These are phyloP conservation scores for Scaptomyza flava DNA, from an alignment of 2,888 invertebrate genomes.

Conservation along the genomic window DNA sequence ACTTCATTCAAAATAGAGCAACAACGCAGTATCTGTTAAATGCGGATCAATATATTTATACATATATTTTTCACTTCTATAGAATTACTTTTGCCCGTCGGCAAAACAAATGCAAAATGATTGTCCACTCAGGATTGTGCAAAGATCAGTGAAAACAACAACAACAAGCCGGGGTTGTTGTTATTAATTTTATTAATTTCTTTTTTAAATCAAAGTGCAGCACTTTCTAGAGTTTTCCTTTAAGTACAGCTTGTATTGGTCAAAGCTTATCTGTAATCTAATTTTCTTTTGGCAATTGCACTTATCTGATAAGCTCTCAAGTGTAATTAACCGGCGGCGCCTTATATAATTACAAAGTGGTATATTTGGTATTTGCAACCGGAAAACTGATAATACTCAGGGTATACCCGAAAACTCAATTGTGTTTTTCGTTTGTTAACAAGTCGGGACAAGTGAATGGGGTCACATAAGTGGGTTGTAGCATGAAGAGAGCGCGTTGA, in stretches of 20 bases:
- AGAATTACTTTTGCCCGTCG: constrained; percentile 27
- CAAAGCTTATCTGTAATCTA: constrained; percentile 7
- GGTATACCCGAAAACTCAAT: constrained; percentile 5
- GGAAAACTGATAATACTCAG: constrained; percentile 41
- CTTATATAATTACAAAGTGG: not conserved
- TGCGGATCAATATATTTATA: constrained; percentile 53
- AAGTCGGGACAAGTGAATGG: constrained; percentile 43
- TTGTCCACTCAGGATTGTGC: not conserved
- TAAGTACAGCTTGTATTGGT: constrained; percentile 9
- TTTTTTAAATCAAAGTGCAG: too few species aligned
- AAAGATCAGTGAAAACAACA: constrained; percentile 21
- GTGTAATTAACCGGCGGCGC: constrained; percentile 4
- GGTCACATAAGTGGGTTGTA: constrained; percentile 45
- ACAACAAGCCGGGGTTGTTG: constrained; percentile 38
- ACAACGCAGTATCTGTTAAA: constrained; percentile 26
- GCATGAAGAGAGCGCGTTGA: constrained; percentile 21
- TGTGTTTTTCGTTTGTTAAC: constrained; percentile 14
- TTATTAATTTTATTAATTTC: too few species aligned
- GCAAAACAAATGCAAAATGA: constrained; percentile 28
- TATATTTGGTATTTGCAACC: constrained; percentile 27
- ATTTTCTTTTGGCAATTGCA: constrained; percentile 1
- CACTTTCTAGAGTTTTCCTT: not conserved
- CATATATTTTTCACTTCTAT: constrained; percentile 19
- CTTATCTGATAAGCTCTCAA: constrained; percentile 22
- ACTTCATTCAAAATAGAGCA: constrained; percentile 7